These are phyloP conservation scores for Nibea coibor DNA, from an alignment of 2,113 vertebrate genomes.

Conservation along the genomic window DNA sequence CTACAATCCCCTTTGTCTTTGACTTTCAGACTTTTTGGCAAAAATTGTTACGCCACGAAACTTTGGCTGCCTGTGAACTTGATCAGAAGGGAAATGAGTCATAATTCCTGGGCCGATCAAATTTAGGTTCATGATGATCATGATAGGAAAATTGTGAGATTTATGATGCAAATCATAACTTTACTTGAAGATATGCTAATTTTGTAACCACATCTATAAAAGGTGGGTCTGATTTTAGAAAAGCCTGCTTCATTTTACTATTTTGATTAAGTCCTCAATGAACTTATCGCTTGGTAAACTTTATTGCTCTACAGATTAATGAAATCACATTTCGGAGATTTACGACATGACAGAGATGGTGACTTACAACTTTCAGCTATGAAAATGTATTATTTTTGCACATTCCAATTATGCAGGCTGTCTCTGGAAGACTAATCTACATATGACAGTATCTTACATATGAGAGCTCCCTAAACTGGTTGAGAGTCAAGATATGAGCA, in stretches of 20 bases:
- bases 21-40: conserved; percentile 64
- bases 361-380: conserved; percentile 42
- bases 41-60: conserved; percentile 51
- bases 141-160: conserved; percentile 43
- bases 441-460: conserved; percentile 11
- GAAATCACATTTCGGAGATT: conserved; percentile 77
- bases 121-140: conserved; percentile 26
- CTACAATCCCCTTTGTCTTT: conserved; percentile 57
- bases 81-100: conserved; percentile 35
- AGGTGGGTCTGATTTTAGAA: conserved; percentile 47
- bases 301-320: conserved; percentile 74
- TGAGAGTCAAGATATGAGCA: neutral
- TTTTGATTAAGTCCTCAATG: conserved; percentile 72
- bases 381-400: conserved; percentile 44
- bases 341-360: conserved; percentile 49
- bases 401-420: conserved; percentile 46
- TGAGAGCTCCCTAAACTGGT: neutral
- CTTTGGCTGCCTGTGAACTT: conserved; percentile 39
- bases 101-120: conserved; percentile 23
- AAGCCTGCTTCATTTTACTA: conserved; percentile 64
- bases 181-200: conserved; percentile 55
- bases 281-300: conserved; percentile 68
- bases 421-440: conserved; percentile 18
- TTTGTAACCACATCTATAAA: conserved; percentile 40
- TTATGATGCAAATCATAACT: conserved; percentile 54